A percentile compares a stretch with the other conserved stretches of the same genome.
Conservation (phyloP, 2,888 invertebrate species). For the Margaritifera margaritifera region DNA sequence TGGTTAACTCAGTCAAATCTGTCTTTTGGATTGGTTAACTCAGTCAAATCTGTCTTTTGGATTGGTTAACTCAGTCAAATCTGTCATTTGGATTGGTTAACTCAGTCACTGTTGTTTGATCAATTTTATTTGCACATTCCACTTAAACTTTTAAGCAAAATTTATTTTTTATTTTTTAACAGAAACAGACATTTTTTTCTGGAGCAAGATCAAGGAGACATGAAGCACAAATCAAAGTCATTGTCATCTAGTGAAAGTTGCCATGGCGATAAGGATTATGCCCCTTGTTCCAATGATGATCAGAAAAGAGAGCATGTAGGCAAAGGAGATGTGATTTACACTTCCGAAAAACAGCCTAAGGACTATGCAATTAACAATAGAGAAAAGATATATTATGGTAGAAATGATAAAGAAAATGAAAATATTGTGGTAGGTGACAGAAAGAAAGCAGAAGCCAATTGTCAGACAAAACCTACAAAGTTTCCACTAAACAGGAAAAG, state of each 20-base stretch:
- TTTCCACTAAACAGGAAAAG: conserved; percentile 52
- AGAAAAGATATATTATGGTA: no score
- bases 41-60: no score
- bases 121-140: no score
- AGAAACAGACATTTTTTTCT: conserved; percentile 60
- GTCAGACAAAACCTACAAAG: conserved; percentile 28
- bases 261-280: conserved; percentile 26
- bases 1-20: no score
- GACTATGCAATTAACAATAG: no score
- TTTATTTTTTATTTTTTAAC: conserved; percentile 23
- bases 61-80: no score
- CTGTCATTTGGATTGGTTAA: no score
- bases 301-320: no score
- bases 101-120: no score
- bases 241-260: conserved; percentile 22
- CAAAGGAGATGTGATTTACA: no score
- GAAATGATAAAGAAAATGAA: conserved; percentile 13
- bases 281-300: neutral
- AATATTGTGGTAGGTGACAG: conserved; percentile 22
- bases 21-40: no score
- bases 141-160: no score
- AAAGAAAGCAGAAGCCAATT: conserved; percentile 19
- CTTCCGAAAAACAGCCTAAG: conserved; percentile 12
- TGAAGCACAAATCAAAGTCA: conserved; percentile 37
- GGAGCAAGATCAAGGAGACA: conserved; percentile 46